A percentile compares a stretch with the other conserved stretches of the same genome.
phyloP scores from a whole-genome alignment of 1,140 invertebrate species.

The Nasonia giraulti region DNA sequence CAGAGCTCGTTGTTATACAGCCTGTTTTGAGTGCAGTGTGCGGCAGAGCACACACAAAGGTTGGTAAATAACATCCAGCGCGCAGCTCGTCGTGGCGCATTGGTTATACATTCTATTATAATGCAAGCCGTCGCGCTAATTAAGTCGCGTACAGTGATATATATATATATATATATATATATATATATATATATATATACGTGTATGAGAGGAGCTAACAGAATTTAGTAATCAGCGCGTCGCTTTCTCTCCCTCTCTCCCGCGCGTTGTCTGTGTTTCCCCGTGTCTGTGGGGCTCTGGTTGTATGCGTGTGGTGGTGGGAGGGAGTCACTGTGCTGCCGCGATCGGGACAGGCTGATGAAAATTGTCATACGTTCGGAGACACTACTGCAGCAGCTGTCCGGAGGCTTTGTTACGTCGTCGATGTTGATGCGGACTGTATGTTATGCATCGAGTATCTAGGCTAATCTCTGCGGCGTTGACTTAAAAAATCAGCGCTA shows the following conservation, averaged over 20 bases:
- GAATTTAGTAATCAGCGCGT: constrained; percentile 44
- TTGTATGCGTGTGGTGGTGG: too few relatives aligned
- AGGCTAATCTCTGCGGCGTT: background rate
- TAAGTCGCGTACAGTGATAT: constrained; percentile 27
- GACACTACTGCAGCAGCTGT: background rate
- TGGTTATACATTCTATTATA: constrained; percentile 39
- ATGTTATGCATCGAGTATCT: background rate
- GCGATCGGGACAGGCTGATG: background rate
- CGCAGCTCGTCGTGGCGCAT: background rate
- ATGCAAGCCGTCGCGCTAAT: constrained; percentile 27
- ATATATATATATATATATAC: constrained; percentile 38
- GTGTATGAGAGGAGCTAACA: constrained; percentile 24
- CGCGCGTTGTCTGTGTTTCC: background rate
- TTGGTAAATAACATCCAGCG: constrained; percentile 27
- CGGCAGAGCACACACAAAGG: background rate
- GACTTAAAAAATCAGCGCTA: background rate
- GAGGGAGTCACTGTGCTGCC: too few relatives aligned
- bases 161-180: constrained; percentile 42
- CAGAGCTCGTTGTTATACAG: background rate
- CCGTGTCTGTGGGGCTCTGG: background rate
- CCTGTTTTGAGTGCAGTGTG: background rate
- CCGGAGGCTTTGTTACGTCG: background rate
- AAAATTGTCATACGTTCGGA: background rate
- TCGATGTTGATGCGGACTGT: background rate
- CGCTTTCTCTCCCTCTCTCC: background rate